These are phyloP conservation scores for Caenorhabditis virilis DNA, from an alignment of 2,888 invertebrate genomes.

Conservation along the genomic window DNA sequence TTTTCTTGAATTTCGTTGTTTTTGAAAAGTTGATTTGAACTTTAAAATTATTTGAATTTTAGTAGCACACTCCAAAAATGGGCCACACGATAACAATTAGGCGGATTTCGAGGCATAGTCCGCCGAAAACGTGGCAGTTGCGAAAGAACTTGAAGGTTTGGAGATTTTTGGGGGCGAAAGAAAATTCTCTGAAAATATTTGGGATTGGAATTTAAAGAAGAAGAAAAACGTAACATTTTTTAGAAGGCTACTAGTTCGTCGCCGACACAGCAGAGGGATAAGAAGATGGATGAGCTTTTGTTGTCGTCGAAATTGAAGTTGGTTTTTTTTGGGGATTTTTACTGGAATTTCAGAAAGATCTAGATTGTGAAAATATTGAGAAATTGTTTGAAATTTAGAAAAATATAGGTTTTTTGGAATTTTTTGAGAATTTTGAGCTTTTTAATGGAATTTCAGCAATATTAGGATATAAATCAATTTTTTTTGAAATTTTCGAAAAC, in stretches of 20 bases:
- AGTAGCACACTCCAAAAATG: constrained; percentile 6
- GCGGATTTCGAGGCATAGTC: constrained; percentile 21
- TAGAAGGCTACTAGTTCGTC: too few relatives aligned
- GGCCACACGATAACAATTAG: constrained; percentile 14
- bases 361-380: too few relatives aligned
- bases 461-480: too few relatives aligned
- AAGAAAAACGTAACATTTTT: too few relatives aligned
- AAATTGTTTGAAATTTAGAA: too few relatives aligned
- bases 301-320: constrained; percentile 43
- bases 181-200: background rate
- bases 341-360: background rate
- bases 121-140: constrained; percentile 19
- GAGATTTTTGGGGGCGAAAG: background rate
- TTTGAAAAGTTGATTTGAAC: background rate
- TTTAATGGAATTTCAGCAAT: too few relatives aligned
- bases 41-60: background rate
- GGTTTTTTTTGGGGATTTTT: background rate
- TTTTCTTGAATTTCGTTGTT: background rate
- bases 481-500: too few relatives aligned
- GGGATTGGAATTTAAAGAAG: constrained; percentile 5
- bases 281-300: constrained; percentile 43
- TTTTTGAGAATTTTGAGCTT: too few relatives aligned
- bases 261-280: constrained; percentile 20
- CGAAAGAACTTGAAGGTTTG: constrained; percentile 7
- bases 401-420: too few relatives aligned